Base-by-base conservation (phyloP, 1,140 invertebrate genomes). In the Dryas iulia region DNA sequence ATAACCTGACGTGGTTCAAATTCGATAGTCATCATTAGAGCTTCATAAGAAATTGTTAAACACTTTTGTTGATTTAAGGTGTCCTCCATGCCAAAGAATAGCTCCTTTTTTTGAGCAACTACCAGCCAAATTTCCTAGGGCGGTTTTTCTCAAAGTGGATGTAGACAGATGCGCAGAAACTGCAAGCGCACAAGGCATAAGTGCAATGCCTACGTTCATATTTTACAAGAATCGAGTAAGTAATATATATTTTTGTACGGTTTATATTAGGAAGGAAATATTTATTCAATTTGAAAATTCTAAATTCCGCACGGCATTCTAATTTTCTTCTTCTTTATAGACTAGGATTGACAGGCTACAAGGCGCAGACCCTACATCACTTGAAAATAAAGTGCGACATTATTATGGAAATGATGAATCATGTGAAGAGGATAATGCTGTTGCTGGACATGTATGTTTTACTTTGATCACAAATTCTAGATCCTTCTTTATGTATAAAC, bases 171-270 rank as follows among this genome's bases (percentile, higher is more conserved):
- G 97, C 79, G 94, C 95, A 54, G 97, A 97, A 80, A 97, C 96
- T 26, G 97, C 98, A 1, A 93, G 95, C 23, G 92, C 92, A 21
- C 96, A 99, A 85, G 97, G 96, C 47, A 96, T 99, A 14, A 95
- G 94, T 69, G 97, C 98, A 1, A 99, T 99, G 98, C 99, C 99
- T 6, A 99, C 99, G 5, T 99, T 99, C 84, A 96, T 98, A 69
- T 98, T 99, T 81, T 99, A 98, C 84, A 95, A 96, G 71, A 99
- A 98, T 85, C 94, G 95, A 86, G 94, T 95, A 85, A 81, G 78
- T 79, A 28, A 54, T 35, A 23, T 57, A 2, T 21, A 47, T 35
- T 3, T 35, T 3, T 3, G 6, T n/a, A 35, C 4, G 2, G n/a
- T 35, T 14, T 6, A 3, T 28, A 28, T 6, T 28, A 3, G 2